Conservation (phyloP, 92 coral and sea anemone species). For the Hydrozoanthus gracilis region DNA sequence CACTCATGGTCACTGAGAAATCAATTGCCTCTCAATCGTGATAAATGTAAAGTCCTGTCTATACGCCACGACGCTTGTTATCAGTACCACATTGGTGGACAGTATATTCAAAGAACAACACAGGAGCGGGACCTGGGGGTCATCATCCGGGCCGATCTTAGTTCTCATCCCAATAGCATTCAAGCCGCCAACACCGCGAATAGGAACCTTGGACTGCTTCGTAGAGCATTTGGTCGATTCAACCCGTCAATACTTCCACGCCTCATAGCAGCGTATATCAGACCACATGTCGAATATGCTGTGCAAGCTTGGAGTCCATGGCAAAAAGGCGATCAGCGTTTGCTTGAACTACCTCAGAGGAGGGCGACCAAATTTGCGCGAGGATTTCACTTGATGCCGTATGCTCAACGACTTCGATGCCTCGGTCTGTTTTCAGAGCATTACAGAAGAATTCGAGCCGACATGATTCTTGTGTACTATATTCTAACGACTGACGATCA, state of each 20-base stretch:
- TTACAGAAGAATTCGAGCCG: no score
- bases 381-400: no score
- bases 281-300: not conserved
- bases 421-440: no score
- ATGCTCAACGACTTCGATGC: no score
- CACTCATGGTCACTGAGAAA: not conserved
- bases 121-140: not conserved
- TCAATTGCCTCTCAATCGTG: not conserved
- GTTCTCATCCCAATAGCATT: not conserved
- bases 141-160: not conserved
- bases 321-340: not conserved
- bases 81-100: not conserved
- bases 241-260: not conserved
- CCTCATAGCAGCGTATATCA: not conserved
- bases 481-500: no score
- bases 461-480: no score
- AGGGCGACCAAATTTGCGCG: not conserved
- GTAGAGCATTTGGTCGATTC: not conserved
- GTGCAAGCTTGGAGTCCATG: not conserved
- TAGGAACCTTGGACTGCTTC: not conserved
- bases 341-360: not conserved
- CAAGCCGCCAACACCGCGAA: not conserved
- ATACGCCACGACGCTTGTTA: not conserved
- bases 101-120: not conserved
- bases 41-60: not conserved